Evolutionary conservation across 2,888 invertebrate genomes (phyloP).

Genomic region (Malacosoma neustria): DNA sequence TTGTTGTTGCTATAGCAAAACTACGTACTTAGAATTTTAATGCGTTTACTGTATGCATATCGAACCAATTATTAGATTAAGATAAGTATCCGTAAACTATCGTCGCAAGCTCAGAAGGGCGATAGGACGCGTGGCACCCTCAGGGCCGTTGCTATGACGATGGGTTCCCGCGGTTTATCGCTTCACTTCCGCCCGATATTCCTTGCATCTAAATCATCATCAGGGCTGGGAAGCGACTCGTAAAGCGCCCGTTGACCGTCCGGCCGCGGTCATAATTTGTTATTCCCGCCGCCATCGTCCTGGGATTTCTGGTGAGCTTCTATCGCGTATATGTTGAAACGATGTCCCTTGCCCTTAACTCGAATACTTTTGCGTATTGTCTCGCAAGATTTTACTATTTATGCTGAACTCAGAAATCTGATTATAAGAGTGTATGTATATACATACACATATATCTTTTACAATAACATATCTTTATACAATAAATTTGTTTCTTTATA

Average conservation of each 20-base stretch:
- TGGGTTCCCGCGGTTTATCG: conserved; percentile 49
- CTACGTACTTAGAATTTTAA: conserved; percentile 42
- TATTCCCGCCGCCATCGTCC: conserved; percentile 24
- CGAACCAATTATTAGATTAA: conserved; percentile 69
- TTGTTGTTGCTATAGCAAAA: conserved; percentile 26
- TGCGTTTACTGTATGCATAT: conserved; percentile 58
- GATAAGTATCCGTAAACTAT: conserved; percentile 68
- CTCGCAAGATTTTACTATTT: too few relatives aligned
- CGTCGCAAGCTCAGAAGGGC: conserved; percentile 42
- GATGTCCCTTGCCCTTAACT: conserved; percentile 7
- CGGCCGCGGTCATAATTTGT: conserved; percentile 35
- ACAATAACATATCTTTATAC: too few relatives aligned
- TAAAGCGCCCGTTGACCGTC: conserved; percentile 62
- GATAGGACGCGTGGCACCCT: conserved; percentile 14
- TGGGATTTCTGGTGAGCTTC: conserved; percentile 22
- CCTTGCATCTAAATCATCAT: conserved; percentile 72
- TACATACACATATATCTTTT: too few relatives aligned
- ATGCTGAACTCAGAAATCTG: too few relatives aligned
- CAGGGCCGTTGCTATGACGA: conserved; percentile 43
- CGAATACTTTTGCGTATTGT: too few relatives aligned
- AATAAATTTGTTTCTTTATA: too few relatives aligned
- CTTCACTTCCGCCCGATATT: conserved; percentile 53
- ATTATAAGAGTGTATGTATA: too few relatives aligned
- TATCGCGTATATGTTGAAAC: conserved; percentile 9
- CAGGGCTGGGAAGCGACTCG: conserved; percentile 57